Evolutionary conservation across 2,113 vertebrate genomes (phyloP).

Genomic region (Rallus limicola): DNA sequence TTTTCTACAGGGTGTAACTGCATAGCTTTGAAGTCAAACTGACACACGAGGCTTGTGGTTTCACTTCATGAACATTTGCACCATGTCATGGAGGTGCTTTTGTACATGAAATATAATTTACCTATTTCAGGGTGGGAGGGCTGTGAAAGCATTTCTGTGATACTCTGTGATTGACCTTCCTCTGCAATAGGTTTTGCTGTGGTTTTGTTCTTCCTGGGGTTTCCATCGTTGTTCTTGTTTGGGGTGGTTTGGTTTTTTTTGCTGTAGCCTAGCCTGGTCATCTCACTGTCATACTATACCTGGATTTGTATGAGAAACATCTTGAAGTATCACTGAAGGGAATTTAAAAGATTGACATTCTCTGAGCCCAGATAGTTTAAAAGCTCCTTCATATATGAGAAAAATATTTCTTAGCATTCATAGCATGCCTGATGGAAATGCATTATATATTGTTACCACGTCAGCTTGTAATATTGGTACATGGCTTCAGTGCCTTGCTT

Average conservation of each 20-base stretch:
- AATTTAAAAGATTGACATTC: neutral
- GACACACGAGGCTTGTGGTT: neutral
- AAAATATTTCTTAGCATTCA: neutral
- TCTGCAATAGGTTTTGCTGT: neutral
- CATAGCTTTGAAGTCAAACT: neutral
- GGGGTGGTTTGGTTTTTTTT: neutral
- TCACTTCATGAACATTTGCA: neutral
- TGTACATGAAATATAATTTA: neutral
- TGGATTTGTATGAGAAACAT: neutral
- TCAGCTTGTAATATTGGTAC: constrained; percentile 34
- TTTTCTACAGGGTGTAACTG: neutral
- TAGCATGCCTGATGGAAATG: neutral
- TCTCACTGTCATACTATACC: neutral
- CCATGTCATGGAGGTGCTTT: neutral
- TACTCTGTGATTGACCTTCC: neutral
- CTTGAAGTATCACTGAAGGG: neutral
- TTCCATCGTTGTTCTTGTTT: neutral
- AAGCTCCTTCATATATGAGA: neutral
- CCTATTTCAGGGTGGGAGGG: neutral
- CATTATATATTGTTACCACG: constrained; percentile 38
- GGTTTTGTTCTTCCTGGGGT: neutral
- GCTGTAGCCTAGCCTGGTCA: neutral
- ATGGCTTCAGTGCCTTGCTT: constrained; percentile 44
- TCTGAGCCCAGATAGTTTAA: neutral
- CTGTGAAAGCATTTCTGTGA: neutral